Percentiles rank a stretch among this genome's conserved stretches.
Evolutionary conservation across 2,113 vertebrate species (phyloP).

Genomic region (Eurypyga helias): DNA sequence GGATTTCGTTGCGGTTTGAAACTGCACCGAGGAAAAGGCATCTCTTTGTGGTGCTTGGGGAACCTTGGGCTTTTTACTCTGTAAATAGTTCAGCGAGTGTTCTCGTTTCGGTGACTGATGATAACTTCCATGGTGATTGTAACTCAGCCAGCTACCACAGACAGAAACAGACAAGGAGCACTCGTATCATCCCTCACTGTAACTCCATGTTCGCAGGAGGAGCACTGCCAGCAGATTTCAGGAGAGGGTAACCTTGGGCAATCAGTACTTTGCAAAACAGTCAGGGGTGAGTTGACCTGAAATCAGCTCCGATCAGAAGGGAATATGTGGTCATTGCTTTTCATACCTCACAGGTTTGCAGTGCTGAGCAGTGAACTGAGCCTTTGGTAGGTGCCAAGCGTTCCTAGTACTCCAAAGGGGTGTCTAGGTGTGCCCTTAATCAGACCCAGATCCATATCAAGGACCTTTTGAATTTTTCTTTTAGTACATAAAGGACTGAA

Average conservation of each 20-base stretch:
- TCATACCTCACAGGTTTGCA: neutral
- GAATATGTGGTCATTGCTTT: neutral
- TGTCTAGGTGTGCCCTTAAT: neutral
- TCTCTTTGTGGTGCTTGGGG: neutral
- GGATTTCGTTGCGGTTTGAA: neutral
- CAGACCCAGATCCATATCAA: neutral
- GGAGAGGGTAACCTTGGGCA: neutral
- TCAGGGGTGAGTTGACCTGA: neutral
- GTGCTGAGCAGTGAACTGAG: neutral
- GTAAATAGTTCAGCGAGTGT: neutral
- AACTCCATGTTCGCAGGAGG: neutral
- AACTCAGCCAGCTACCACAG: neutral
- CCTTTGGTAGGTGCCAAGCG: neutral
- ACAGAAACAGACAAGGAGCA: neutral
- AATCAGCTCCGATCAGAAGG: neutral
- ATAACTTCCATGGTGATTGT: constrained; percentile 45
- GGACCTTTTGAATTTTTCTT: neutral
- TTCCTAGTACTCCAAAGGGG: neutral
- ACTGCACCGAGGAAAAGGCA: neutral
- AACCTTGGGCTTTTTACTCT: neutral
- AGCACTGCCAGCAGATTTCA: neutral
- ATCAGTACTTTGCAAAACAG: neutral
- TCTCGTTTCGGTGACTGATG: neutral
- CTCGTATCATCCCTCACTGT: neutral
- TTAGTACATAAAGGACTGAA: neutral